These are phyloP conservation scores for Parnassius apollo DNA, from an alignment of 2,888 invertebrate genomes.

Conservation along the genomic window DNA sequence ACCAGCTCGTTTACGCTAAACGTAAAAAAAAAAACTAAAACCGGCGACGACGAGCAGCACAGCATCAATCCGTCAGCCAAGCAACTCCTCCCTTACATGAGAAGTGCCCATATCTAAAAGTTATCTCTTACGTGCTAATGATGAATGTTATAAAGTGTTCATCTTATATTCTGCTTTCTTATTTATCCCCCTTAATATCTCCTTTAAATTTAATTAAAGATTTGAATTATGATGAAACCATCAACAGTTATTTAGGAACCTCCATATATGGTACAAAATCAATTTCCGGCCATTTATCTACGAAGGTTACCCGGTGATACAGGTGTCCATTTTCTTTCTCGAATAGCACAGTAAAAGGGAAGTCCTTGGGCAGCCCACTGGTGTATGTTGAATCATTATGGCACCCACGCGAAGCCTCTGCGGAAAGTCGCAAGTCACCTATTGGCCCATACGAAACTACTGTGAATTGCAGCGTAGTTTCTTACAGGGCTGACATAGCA, in stretches of 20 bases:
- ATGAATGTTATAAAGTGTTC: no score
- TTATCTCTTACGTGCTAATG: no score
- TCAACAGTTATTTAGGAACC: not conserved
- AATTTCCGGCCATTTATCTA: not conserved
- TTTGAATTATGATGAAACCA: not conserved
- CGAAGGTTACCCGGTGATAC: slow-evolving; percentile 1
- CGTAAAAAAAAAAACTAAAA: no score
- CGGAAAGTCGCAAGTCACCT: slow-evolving; percentile 26
- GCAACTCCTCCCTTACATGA: no score
- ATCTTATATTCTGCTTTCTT: no score
- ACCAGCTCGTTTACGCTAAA: no score
- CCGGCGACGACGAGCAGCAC: no score
- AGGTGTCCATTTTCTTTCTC: slow-evolving; percentile 46
- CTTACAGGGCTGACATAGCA: slow-evolving; percentile 15
- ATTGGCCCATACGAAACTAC: slow-evolving; percentile 28
- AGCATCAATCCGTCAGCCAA: no score
- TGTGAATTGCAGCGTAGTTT: slow-evolving; percentile 14
- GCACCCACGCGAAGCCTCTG: slow-evolving; percentile 55
- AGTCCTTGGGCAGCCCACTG: slow-evolving; percentile 71
- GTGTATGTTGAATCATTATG: slow-evolving; percentile 57
- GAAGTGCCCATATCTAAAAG: no score
- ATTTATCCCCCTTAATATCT: no score
- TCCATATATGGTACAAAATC: not conserved
- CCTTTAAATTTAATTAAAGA: not conserved
- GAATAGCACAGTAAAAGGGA: slow-evolving; percentile 65